Conservation (phyloP, 2,797 vertebrate species). For the Aeoliscus strigatus region DNA sequence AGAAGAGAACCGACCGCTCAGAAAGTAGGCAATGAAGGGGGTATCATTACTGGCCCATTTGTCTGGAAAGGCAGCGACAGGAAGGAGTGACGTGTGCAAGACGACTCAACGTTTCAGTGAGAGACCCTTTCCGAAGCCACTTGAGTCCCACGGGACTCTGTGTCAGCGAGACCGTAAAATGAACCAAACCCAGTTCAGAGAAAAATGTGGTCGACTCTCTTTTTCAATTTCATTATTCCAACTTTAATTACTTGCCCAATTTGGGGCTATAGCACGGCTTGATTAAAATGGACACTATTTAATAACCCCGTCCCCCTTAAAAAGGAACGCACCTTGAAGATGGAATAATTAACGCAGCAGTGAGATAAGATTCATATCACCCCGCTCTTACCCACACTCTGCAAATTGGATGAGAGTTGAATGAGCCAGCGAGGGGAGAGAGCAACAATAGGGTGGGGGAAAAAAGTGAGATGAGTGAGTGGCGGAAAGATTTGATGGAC, state of each 20-base stretch:
- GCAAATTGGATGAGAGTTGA: constrained; percentile 65
- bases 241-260: constrained; percentile 74
- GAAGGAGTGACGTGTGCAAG: constrained; percentile 19
- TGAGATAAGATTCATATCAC: constrained; percentile 75
- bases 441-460: too few relatives aligned
- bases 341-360: constrained; percentile 74
- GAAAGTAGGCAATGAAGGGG: constrained; percentile 29
- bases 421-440: constrained; percentile 23
- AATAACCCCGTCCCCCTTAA: constrained; percentile 61
- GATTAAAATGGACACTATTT: constrained; percentile 77
- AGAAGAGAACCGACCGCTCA: constrained; percentile 32
- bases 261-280: constrained; percentile 61
- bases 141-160: constrained; percentile 17
- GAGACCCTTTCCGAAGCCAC: too few relatives aligned
- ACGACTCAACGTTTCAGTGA: constrained; percentile 16
- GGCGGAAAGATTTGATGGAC: constrained; percentile 28
- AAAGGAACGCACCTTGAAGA: constrained; percentile 70
- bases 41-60: constrained; percentile 45
- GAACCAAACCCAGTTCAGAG: constrained; percentile 33
- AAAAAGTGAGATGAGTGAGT: constrained; percentile 10
- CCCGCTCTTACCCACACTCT: constrained; percentile 31
- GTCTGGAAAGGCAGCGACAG: constrained; percentile 24
- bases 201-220: constrained; percentile 33
- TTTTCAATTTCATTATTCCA: constrained; percentile 68
- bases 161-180: constrained; percentile 24